Conservation (phyloP, 2,888 invertebrate genomes). For the Nycteola revayana region DNA sequence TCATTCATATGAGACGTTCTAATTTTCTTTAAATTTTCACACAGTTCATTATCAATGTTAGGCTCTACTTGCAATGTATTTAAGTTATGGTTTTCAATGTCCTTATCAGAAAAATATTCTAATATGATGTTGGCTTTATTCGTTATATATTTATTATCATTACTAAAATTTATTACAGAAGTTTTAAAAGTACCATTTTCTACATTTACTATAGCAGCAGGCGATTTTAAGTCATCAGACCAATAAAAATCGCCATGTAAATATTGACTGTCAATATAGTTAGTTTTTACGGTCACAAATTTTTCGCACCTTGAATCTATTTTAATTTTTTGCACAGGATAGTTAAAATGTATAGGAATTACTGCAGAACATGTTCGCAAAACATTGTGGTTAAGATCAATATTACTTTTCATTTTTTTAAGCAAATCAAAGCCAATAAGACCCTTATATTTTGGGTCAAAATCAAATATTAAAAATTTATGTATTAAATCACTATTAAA, state of each 20-base stretch:
- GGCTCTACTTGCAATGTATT: too few species aligned
- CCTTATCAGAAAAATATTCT: too few species aligned
- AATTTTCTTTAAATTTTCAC: slow-evolving; percentile 2
- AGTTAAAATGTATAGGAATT: slow-evolving; percentile 28
- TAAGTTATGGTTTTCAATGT: too few species aligned
- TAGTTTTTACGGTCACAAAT: slow-evolving; percentile 20
- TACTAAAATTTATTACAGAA: slow-evolving; percentile 18
- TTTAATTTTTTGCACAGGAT: slow-evolving; percentile 14
- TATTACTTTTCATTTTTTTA: slow-evolving; percentile 16
- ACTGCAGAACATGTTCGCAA: slow-evolving; percentile 12
- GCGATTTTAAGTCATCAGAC: too few species aligned
- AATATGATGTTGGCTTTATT: too few species aligned
- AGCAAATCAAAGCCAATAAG: slow-evolving; percentile 31
- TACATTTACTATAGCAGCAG: too few species aligned
- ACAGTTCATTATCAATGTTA: neutral
- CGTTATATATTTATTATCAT: too few species aligned
- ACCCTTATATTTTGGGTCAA: slow-evolving; percentile 32
- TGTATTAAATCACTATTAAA: slow-evolving; percentile 26
- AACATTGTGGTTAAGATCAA: slow-evolving; percentile 31
- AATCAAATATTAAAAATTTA: slow-evolving; percentile 33
- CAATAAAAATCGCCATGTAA: slow-evolving; percentile 16
- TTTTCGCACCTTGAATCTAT: slow-evolving; percentile 22
- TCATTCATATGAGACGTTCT: slow-evolving; percentile 29
- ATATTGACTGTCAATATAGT: slow-evolving; percentile 22
- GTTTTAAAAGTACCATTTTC: slow-evolving; percentile 17